Base-by-base conservation (phyloP, 2,888 invertebrate species). In the Agriotes lineatus region DNA sequence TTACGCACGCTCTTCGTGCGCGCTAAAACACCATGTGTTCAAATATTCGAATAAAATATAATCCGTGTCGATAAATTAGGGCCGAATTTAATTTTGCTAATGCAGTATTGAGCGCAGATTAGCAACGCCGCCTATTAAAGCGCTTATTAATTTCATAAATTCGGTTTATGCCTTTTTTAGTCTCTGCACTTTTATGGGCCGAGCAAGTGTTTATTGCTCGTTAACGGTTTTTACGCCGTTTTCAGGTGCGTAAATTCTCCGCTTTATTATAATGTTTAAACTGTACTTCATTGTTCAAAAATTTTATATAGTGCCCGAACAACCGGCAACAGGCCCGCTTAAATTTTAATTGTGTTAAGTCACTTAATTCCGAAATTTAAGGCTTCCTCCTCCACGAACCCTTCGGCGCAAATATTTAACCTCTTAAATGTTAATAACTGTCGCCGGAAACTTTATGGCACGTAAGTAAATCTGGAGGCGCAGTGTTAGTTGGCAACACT, bases 91-190 rank as follows among this genome's bases (percentile, higher is more conserved):
- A 72, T 72, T 72, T 72, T 62, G 64, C 64, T 71, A 72, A 72
- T 72, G 72, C 71, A 56, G 63, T 60, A 59, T 69, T 68, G 64
- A 65, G 56, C 62, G 52, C 52, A 64, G 70, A 70, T 72, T 70
- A 70, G 52, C 61, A 39, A 54, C 56, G 45, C 56, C 77, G 76
- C 74, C 75, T 76, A 78, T 79, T 78, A 80, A 78, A 76, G 75
- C 75, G 76, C 75, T 81, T 81, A 81, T 81, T 81, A 81, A 81
- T 81, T 81, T 79, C 78, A 80, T 81, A 81, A 81, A 81, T 80
- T 80, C 76, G 75, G 42, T 57, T 72, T 70, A 67, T 61, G 50
- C 42, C 52, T 64, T 61, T 70, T 67, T 66, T 61, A 70, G 57
- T 66, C 37, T 52, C 52, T 52, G 58, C 60, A 56, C 30, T 37